A percentile compares a stretch with the other conserved stretches of the same genome.
Evolutionary conservation across 2,113 vertebrate species (phyloP).

Genomic region (Dendropsophus ebraccatus): DNA sequence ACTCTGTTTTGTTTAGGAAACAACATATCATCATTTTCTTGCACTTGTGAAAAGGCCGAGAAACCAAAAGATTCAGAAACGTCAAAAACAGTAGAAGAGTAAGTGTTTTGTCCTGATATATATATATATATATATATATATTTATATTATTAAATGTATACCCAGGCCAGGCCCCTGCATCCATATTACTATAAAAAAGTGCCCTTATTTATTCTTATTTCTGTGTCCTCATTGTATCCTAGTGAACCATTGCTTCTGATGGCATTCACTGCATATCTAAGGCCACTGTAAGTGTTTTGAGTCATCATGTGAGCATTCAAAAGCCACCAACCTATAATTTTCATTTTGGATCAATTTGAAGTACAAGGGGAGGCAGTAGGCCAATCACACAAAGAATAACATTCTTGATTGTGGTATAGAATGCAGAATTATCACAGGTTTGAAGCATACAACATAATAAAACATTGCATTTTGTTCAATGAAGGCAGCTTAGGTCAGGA

Average conservation of each 20-base stretch:
- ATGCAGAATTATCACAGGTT: not conserved
- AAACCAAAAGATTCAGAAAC: not conserved
- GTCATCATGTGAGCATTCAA: slow-evolving; percentile 4
- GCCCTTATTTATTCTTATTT: not conserved
- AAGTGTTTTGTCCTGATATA: not conserved
- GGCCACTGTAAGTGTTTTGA: not conserved
- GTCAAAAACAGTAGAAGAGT: not conserved
- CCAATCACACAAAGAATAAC: slow-evolving; percentile 40
- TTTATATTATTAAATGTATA: not conserved
- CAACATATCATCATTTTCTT: not conserved
- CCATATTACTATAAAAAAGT: not conserved
- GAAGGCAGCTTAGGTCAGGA: slow-evolving; percentile 33
- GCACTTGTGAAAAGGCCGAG: not conserved
- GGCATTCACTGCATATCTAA: not conserved
- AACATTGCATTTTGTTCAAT: slow-evolving; percentile 27
- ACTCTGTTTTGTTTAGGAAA: not conserved
- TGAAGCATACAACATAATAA: slow-evolving; percentile 22
- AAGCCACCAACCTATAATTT: slow-evolving; percentile 11
- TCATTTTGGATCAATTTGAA: slow-evolving; percentile 21
- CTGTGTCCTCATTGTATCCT: not conserved
- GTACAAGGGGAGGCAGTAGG: not conserved
- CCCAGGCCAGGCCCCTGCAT: not conserved
- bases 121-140: not conserved
- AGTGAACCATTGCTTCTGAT: not conserved
- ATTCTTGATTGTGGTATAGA: slow-evolving; percentile 42